A percentile compares a stretch with the other conserved stretches of the same genome.
These are phyloP conservation scores for Penaeus chinensis DNA, from an alignment of 1,140 invertebrate species.

Conservation along the genomic window DNA sequence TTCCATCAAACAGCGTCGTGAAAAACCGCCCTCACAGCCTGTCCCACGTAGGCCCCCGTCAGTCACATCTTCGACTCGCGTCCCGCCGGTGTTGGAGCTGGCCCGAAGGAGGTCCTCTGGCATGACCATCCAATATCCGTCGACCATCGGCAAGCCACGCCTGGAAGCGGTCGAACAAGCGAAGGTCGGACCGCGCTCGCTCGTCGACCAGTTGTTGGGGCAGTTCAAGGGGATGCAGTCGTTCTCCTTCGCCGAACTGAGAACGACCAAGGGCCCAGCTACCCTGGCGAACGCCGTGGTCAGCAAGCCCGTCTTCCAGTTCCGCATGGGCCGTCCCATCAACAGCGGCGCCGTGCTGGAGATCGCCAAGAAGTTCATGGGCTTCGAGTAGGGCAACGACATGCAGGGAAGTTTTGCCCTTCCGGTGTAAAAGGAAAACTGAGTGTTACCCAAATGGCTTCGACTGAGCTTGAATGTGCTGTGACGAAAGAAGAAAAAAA, in stretches of 20 bases:
- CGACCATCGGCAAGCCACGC: background rate
- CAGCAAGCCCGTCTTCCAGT: background rate
- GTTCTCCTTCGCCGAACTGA: background rate
- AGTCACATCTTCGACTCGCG: too few species aligned
- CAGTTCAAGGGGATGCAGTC: conserved; percentile 4
- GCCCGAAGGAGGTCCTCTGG: too few species aligned
- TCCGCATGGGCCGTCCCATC: background rate
- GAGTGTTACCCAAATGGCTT: background rate
- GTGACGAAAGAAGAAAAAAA: too few species aligned
- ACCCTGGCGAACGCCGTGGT: background rate
- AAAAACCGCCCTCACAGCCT: too few species aligned
- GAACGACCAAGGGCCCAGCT: background rate
- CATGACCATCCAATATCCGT: too few species aligned
- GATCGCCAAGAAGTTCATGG: conserved; percentile 7
- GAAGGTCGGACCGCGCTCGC: background rate
- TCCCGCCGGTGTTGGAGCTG: too few species aligned
- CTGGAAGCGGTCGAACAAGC: background rate
- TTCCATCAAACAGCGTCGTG: too few species aligned
- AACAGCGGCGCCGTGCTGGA: conserved; percentile 5
- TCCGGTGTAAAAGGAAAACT: background rate
- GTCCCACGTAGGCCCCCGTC: too few species aligned
- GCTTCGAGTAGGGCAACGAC: background rate
- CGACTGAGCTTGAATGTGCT: too few species aligned
- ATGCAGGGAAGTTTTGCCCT: background rate
- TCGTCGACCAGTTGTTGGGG: background rate